Conservation (phyloP, 2,888 invertebrate genomes). For the Hypomecis punctinalis region DNA sequence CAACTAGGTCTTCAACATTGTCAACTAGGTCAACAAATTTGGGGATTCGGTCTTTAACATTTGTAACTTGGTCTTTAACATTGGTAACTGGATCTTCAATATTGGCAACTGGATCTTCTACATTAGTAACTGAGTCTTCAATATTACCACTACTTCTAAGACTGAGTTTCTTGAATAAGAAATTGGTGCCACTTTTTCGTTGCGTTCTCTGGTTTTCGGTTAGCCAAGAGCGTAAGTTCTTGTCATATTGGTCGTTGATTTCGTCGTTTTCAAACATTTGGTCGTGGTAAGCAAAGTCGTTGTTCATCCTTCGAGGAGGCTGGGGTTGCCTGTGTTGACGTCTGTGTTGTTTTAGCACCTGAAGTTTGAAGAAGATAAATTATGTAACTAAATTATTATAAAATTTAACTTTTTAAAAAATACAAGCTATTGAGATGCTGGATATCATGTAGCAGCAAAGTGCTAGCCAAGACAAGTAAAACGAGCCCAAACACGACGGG, state of each 20-base stretch:
- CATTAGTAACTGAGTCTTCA: background rate
- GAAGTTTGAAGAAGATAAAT: background rate
- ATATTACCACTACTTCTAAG: background rate
- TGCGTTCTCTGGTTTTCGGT: background rate
- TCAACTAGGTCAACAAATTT: no score
- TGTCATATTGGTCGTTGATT: conserved; percentile 46
- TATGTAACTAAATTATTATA: no score
- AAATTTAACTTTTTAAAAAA: no score
- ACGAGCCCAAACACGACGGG: no score
- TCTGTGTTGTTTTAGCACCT: conserved; percentile 15
- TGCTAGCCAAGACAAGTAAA: no score
- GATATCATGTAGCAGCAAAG: no score
- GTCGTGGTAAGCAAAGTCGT: conserved; percentile 53
- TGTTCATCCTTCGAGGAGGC: conserved; percentile 10
- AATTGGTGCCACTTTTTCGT: background rate
- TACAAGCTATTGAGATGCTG: no score
- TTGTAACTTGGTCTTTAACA: background rate
- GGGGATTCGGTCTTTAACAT: no score
- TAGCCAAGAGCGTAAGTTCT: conserved; percentile 34
- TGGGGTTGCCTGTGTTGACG: background rate
- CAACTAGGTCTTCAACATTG: no score
- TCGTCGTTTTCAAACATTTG: conserved; percentile 31
- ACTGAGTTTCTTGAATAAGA: no score
- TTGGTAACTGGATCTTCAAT: background rate
- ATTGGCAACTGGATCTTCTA: no score